Percentiles rank a stretch among this genome's conserved stretches.
Evolutionary conservation across 2,797 vertebrate species (phyloP).

Genomic region (Clangula hyemalis): DNA sequence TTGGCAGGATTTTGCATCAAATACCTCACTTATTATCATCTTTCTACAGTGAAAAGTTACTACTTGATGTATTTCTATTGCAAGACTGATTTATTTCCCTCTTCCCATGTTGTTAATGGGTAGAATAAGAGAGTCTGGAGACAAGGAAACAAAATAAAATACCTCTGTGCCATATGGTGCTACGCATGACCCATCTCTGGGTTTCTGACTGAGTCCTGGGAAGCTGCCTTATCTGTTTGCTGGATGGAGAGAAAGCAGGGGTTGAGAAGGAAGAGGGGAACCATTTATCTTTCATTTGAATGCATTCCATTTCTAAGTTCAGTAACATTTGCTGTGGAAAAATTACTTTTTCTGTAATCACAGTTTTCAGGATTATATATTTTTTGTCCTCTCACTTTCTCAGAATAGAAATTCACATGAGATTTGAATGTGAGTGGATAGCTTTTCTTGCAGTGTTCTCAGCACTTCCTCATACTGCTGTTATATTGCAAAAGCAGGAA

Average conservation of each 20-base stretch:
- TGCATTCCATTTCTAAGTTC: background rate
- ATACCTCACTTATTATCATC: background rate
- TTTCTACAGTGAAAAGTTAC: background rate
- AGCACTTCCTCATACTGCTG: background rate
- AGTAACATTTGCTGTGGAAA: background rate
- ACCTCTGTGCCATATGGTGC: background rate
- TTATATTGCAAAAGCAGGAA: constrained; percentile 54
- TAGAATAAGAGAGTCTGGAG: background rate
- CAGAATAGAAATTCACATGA: background rate
- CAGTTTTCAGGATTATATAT: background rate
- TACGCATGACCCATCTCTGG: background rate
- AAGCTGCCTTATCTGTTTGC: background rate
- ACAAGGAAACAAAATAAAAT: background rate
- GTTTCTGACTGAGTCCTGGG: background rate
- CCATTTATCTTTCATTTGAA: background rate
- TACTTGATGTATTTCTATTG: background rate
- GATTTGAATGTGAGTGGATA: background rate
- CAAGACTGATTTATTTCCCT: background rate
- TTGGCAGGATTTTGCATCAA: background rate
- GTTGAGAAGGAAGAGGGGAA: background rate
- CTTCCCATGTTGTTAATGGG: background rate
- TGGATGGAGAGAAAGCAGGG: background rate
- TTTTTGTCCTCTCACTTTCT: background rate
- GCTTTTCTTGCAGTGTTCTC: background rate
- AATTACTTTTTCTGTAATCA: background rate